Percentiles rank a stretch among this genome's conserved stretches.
These are phyloP conservation scores for Chelonus formosanus DNA, from an alignment of 2,888 invertebrate genomes.

Conservation along the genomic window DNA sequence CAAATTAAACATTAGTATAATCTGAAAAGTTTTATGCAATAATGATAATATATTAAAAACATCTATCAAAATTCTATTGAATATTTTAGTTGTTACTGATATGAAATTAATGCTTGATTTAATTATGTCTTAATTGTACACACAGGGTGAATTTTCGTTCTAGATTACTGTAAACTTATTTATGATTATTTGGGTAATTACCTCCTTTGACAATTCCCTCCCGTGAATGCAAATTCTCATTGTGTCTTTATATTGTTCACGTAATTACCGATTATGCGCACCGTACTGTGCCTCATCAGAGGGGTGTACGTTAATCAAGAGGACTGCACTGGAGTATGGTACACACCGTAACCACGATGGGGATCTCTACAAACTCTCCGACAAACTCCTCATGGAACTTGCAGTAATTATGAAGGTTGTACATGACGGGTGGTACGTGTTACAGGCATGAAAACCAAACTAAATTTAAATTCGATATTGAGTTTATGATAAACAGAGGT, in stretches of 20 bases:
- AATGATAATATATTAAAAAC: too few species aligned
- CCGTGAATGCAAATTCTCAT: slow-evolving; percentile 35
- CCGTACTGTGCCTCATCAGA: slow-evolving; percentile 28
- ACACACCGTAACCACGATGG: slow-evolving; percentile 17
- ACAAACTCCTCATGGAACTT: slow-evolving; percentile 3
- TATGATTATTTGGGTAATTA: slow-evolving; percentile 43
- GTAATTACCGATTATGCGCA: slow-evolving; percentile 44
- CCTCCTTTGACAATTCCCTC: slow-evolving; percentile 45
- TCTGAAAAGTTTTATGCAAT: too few species aligned
- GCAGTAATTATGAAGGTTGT: slow-evolving; percentile 11
- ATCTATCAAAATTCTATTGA: too few species aligned
- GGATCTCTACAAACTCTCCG: slow-evolving; percentile 8
- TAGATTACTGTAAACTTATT: slow-evolving; percentile 37
- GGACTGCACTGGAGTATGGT: slow-evolving; percentile 16
- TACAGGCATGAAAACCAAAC: not conserved
- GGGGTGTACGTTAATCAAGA: slow-evolving; percentile 28
- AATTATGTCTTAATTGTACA: not conserved
- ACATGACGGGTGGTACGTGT: not conserved
- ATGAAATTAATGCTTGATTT: too few species aligned
- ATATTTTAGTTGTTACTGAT: too few species aligned
- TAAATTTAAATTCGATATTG: too few species aligned
- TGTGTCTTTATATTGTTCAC: slow-evolving; percentile 39
- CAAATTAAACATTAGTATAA: too few species aligned
- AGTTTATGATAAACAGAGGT: too few species aligned
- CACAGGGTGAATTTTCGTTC: not conserved